phyloP scores from a whole-genome alignment of 2,113 vertebrate genomes.

The Blennius ocellaris region DNA sequence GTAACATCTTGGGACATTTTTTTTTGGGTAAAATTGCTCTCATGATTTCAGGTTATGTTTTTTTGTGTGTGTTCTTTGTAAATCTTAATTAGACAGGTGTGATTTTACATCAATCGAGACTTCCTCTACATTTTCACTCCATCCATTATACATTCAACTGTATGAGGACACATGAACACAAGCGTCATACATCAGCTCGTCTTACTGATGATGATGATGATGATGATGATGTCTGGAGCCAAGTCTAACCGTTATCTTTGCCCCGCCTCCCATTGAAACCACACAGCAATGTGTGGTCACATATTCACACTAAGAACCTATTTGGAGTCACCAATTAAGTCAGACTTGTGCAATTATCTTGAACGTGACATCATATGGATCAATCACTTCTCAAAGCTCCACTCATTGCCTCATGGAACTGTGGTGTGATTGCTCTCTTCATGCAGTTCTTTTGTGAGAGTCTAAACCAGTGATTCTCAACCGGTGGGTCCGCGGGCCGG shows the following conservation, averaged over 20 bases:
- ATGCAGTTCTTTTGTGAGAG: no score
- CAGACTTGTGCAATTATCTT: no score
- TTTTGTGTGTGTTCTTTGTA: slow-evolving; percentile 30
- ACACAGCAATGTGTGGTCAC: not conserved
- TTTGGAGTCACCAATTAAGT: no score
- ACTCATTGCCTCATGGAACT: no score
- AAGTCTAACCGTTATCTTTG: slow-evolving; percentile 24
- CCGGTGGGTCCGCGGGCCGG: no score
- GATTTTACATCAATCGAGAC: slow-evolving; percentile 32
- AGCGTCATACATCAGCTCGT: slow-evolving; percentile 19
- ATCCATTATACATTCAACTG: slow-evolving; percentile 6
- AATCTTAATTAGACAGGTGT: slow-evolving; percentile 25
- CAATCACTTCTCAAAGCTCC: no score
- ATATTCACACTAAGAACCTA: slow-evolving; percentile 1
- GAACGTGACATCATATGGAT: no score
- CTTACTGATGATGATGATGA: slow-evolving; percentile 8
- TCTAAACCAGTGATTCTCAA: no score
- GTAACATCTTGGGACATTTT: no score
- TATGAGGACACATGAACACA: not conserved
- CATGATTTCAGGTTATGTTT: not conserved
- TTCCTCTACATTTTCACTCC: slow-evolving; percentile 7
- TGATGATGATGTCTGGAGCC: not conserved
- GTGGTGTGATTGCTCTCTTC: no score
- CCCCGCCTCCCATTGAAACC: not conserved
- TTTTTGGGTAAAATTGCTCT: no score